Conservation (phyloP, 2,888 invertebrate species). For the Pandemis corylana region DNA sequence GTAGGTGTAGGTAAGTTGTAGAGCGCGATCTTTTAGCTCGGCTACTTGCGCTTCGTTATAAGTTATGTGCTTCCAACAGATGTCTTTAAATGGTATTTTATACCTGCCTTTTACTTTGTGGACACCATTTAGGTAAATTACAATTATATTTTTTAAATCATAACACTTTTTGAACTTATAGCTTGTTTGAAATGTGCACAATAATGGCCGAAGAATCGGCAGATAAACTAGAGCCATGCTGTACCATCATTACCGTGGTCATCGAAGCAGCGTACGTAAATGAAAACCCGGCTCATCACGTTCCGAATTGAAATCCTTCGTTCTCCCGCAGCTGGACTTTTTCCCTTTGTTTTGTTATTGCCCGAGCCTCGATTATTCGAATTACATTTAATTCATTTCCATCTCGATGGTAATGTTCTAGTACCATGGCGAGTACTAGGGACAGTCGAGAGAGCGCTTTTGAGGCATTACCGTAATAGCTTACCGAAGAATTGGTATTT, state of each 20-base stretch:
- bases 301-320: constrained; percentile 84
- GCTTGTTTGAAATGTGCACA: constrained; percentile 10
- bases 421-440: constrained; percentile 48
- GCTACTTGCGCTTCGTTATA: constrained; percentile 40
- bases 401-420: constrained; percentile 74
- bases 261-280: constrained; percentile 69
- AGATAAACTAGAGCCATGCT: constrained; percentile 38
- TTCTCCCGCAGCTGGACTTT: constrained; percentile 75
- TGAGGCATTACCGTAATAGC: constrained; percentile 37
- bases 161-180: not conserved
- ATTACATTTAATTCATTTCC: constrained; percentile 84
- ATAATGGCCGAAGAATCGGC: constrained; percentile 25
- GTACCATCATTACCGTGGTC: constrained; percentile 61
- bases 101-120: constrained; percentile 5
- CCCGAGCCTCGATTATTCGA: constrained; percentile 81
- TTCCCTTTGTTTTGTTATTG: constrained; percentile 82
- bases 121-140: constrained; percentile 8
- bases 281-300: constrained; percentile 84
- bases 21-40: constrained; percentile 46
- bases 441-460: constrained; percentile 50
- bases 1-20: constrained; percentile 55
- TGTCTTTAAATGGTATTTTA: constrained; percentile 35
- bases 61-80: constrained; percentile 39
- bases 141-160: no score
- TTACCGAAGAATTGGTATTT: not conserved